Percentiles rank a stretch among this genome's conserved stretches.
These are phyloP conservation scores for Diarsia rubi DNA, from an alignment of 2,888 invertebrate species.

Conservation along the genomic window DNA sequence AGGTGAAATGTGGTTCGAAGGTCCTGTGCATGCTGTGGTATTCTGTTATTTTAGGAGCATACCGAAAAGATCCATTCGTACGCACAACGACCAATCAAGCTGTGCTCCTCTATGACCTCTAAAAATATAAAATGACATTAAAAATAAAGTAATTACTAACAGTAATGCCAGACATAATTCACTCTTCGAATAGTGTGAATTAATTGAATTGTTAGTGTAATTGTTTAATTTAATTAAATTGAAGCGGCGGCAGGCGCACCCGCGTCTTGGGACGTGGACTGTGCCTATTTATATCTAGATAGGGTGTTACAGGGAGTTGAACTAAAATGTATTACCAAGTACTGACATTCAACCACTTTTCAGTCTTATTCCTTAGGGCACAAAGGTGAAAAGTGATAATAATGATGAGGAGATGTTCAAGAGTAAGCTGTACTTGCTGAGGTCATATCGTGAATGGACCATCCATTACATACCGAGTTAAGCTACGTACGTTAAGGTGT, in stretches of 20 bases:
- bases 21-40: not conserved
- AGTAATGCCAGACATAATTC: not conserved
- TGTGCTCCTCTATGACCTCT: too few relatives aligned
- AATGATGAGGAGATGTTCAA: too few relatives aligned
- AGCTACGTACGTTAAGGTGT: too few relatives aligned
- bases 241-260: slow-evolving; percentile 16
- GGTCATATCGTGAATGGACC: too few relatives aligned
- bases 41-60: not conserved
- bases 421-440: too few relatives aligned
- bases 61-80: not conserved
- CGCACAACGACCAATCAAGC: too few relatives aligned
- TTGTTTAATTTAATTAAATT: slow-evolving; percentile 54
- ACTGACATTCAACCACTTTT: too few relatives aligned
- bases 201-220: slow-evolving; percentile 55
- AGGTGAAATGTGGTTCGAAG: not conserved
- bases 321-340: too few relatives aligned
- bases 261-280: slow-evolving; percentile 28
- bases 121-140: too few relatives aligned
- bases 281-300: not conserved
- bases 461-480: too few relatives aligned
- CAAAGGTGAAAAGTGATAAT: too few relatives aligned
- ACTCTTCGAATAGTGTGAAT: not conserved
- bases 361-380: too few relatives aligned
- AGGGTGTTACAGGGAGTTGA: not conserved
- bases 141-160: slow-evolving; percentile 9